Conservation (phyloP, 1,140 invertebrate genomes). For the Hylaeus volcanicus region DNA sequence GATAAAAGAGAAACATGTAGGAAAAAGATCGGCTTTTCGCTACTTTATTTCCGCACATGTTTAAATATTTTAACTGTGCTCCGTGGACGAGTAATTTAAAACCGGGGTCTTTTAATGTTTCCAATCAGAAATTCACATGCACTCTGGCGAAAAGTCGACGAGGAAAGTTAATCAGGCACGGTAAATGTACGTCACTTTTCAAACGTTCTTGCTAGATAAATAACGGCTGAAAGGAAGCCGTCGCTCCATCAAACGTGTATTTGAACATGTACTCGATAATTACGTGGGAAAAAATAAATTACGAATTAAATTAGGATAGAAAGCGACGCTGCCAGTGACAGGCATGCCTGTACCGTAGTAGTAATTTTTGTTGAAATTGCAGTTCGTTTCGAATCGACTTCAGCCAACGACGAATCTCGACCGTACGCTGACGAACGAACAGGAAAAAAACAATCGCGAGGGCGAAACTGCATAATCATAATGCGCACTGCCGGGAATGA, state of each 20-base stretch:
- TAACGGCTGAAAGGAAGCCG: background rate
- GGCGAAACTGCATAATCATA: background rate
- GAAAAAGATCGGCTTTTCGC: too few relatives aligned
- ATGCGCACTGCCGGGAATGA: too few relatives aligned
- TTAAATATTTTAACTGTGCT: too few relatives aligned
- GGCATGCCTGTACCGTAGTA: background rate
- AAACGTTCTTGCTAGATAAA: background rate
- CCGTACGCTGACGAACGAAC: background rate
- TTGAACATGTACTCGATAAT: background rate
- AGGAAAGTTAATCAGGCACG: too few relatives aligned
- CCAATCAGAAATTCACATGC: too few relatives aligned
- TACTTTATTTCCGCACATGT: too few relatives aligned
- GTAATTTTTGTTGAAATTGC: background rate
- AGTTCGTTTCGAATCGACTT: background rate
- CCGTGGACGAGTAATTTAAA: too few relatives aligned
- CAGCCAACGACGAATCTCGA: background rate
- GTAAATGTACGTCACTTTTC: background rate
- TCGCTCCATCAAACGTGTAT: background rate
- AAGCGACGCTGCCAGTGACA: background rate
- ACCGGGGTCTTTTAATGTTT: too few relatives aligned
- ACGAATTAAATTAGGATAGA: background rate
- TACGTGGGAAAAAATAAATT: background rate
- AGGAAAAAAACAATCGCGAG: background rate
- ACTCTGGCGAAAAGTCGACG: too few relatives aligned
- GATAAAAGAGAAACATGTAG: too few relatives aligned